These are phyloP conservation scores for Rhorus exstirpatorius DNA, from an alignment of 2,888 invertebrate genomes.

Conservation along the genomic window DNA sequence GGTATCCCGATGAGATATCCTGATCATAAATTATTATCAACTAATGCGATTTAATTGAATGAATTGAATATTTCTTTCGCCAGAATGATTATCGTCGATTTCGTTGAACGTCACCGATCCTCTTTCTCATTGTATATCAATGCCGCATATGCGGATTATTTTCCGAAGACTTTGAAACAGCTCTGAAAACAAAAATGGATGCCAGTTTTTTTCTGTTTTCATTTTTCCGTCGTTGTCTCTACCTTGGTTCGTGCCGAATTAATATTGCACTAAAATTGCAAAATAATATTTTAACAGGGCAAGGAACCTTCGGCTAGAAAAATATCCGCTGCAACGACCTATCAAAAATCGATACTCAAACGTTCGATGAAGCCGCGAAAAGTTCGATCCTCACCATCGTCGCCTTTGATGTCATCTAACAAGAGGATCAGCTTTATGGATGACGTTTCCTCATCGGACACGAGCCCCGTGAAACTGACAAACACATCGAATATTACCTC, in stretches of 20 bases:
- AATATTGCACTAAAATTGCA: not conserved
- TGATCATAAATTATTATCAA: too few relatives aligned
- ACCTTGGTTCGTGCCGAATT: not conserved
- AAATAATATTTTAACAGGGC: slow-evolving; percentile 32
- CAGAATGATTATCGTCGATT: too few relatives aligned
- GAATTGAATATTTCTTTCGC: not conserved
- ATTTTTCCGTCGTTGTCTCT: not conserved
- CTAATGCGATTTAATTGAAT: not conserved
- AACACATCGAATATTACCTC: not conserved
- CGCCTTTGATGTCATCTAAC: slow-evolving; percentile 20
- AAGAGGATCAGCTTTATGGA: slow-evolving; percentile 57
- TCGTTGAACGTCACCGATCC: too few relatives aligned
- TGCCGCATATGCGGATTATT: too few relatives aligned
- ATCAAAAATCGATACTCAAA: slow-evolving; percentile 64
- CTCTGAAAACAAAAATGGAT: too few relatives aligned
- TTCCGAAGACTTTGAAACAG: too few relatives aligned
- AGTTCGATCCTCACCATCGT: slow-evolving; percentile 51
- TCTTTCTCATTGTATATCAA: too few relatives aligned
- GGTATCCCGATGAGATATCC: too few relatives aligned
- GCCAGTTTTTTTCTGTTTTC: too few relatives aligned
- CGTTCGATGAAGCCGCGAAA: slow-evolving; percentile 31
- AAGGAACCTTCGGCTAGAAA: slow-evolving; percentile 22
- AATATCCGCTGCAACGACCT: not conserved
- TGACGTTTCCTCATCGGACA: slow-evolving; percentile 45
- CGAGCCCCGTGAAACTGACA: slow-evolving; percentile 52